These are phyloP conservation scores for Acrobasis suavella DNA, from an alignment of 2,888 invertebrate genomes.

Conservation along the genomic window DNA sequence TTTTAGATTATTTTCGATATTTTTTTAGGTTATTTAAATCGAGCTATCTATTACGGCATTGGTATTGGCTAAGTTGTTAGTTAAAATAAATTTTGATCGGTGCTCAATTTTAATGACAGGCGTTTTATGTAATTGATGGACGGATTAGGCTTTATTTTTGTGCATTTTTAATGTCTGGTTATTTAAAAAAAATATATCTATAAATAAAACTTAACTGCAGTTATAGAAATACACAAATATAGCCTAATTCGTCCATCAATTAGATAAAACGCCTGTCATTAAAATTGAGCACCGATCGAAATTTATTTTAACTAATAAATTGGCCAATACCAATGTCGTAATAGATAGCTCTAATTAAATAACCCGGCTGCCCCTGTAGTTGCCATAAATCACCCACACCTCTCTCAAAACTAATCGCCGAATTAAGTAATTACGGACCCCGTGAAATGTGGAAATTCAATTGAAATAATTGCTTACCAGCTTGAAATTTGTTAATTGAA, in stretches of 20 bases:
- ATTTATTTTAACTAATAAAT: conserved; percentile 14
- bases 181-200: too few relatives aligned
- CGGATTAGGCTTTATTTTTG: too few relatives aligned
- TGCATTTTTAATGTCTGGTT: too few relatives aligned
- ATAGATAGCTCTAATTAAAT: conserved; percentile 21
- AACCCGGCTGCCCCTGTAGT: conserved; percentile 25
- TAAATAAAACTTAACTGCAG: too few relatives aligned
- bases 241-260: too few relatives aligned
- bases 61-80: conserved; percentile 9
- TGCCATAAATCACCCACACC: conserved; percentile 61
- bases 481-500: neutral
- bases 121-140: too few relatives aligned
- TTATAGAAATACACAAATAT: too few relatives aligned
- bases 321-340: conserved; percentile 8
- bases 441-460: conserved; percentile 68
- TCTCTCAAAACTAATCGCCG: conserved; percentile 69
- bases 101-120: neutral
- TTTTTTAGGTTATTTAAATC: conserved; percentile 22
- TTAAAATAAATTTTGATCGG: conserved; percentile 14
- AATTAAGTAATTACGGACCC: conserved; percentile 70
- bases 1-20: too few relatives aligned
- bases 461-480: conserved; percentile 7
- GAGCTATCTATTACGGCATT: conserved; percentile 17
- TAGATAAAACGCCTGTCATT: too few relatives aligned
- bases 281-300: conserved; percentile 1